Evolutionary conservation across 2,888 invertebrate species (phyloP), one percentile per base, ranked within the genome.

Genomic region (Rhorus exstirpatorius): DNA sequence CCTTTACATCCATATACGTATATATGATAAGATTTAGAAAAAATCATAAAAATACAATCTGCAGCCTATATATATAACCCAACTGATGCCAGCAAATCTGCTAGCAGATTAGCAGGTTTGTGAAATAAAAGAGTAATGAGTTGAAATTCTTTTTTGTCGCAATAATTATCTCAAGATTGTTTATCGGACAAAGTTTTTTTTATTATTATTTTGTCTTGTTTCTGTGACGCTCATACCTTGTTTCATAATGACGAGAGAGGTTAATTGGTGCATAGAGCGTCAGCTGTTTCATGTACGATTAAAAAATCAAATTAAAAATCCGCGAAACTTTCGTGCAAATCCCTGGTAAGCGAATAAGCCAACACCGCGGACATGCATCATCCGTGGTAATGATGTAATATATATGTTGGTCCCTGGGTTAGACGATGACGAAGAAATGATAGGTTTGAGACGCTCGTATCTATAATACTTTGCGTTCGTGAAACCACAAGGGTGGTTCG

Each of bases 401-500:
- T 55, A 58, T 55, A 44, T 17, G 14, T 58, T 77, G 38, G 19
- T 21, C 53, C 24, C 17, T 14, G 35, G 31, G 38, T 6, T 38
- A 46, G 46, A 60, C 26, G 60, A 49, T 46, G 41, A 72, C 55
- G 67, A 72, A 24, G 46, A 67, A 72, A 68, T 24, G 51, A 51
- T 78, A 41, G 38, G 77, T 17, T 65, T 38, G 81, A 68, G 67
- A 74, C 55, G 72, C 61, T 49, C 49, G 31, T 41, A 41, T n/a
- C n/a, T n/a, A n/a, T n/a, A n/a, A n/a, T n/a, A n/a, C 70, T 65
- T 0, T 51, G 46, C 46, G 41, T 53, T 53, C 38, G 31, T 53
- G 67, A 81, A 81, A 72, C 67, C 77, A 61, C 61, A 31, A 35
- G 51, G 61, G 60, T 74, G 44, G 51, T 67, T 81, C 24, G 6